Evolutionary conservation across 2,888 invertebrate species (phyloP), one percentile per base, ranked within the genome.

Genomic region (Napeogenes inachia): DNA sequence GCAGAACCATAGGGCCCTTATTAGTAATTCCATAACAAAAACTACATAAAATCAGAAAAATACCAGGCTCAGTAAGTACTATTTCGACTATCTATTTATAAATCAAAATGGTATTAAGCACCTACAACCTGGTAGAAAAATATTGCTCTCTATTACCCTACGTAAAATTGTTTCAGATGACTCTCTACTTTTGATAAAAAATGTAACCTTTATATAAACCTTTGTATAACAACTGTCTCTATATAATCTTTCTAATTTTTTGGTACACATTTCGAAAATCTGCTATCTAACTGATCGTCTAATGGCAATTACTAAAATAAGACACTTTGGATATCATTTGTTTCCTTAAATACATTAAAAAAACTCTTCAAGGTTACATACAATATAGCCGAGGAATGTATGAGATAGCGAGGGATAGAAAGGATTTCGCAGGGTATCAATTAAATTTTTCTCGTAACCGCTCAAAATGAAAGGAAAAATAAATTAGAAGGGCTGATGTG

Each of bases 251-350:
- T 80, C 86, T 88, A 87, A 78, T 75, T 75, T 77, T 76, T 84
- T 76, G 80, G 79, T 87, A 88, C 80, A 89, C 74, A 82, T 84
- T 86, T 88, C 77, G 80, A 86, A 88, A 85, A 84, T 87, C 81
- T 81, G 81, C 88, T 88, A 89, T 70, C 87, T 88, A 89, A 82
- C 83, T 86, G 84, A 81, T 81, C 76, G 70, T 77, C 87, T 89
- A 89, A 85, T 87, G 84, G 85, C 80, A 80, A 80, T 85, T 87
- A 86, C 89, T 90, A 89, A 86, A 86, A 88, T 89, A 89, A 89
- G 89, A 89, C 89, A 89, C 89, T 85, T 87, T 76, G 76, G 82
- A 83, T 87, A 87, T 85, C 81, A 85, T 88, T 80, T 80, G 81
- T 87, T 87, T 82, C 78, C 80, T 84, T 85, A 82, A 70, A 78